Conservation (phyloP, 1,140 invertebrate species). For the Microplitis demolitor region DNA sequence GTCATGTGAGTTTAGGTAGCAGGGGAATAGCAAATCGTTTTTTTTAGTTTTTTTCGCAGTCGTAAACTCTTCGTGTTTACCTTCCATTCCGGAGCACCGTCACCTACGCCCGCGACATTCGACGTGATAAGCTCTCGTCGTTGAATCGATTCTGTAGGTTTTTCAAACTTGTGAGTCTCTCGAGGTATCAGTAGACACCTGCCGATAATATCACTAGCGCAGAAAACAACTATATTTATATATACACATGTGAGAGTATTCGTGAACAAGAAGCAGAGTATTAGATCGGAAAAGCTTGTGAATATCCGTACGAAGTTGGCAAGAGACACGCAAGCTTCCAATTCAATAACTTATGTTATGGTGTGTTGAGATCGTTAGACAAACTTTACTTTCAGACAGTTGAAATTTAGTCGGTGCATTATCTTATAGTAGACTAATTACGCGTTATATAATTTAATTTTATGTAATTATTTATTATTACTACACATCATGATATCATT, state of each 20-base stretch:
- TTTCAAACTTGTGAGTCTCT: conserved; percentile 2
- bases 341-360: conserved; percentile 15
- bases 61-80: conserved; percentile 23
- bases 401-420: neutral
- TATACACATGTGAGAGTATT: neutral
- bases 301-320: conserved; percentile 2
- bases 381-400: neutral
- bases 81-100: conserved; percentile 15
- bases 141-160: conserved; percentile 21
- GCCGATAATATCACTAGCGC: conserved; percentile 21
- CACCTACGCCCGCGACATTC: neutral
- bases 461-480: neutral
- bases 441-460: neutral
- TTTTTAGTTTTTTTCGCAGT: neutral
- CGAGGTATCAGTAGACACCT: conserved; percentile 24
- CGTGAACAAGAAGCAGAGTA: neutral
- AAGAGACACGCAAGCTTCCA: conserved; percentile 14
- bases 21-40: conserved; percentile 17
- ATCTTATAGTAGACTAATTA: neutral
- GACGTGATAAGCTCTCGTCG: too few relatives aligned
- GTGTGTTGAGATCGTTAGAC: neutral
- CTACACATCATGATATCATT: neutral
- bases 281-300: neutral
- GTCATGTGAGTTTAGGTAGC: neutral
- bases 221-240: conserved; percentile 1